Evolutionary conservation across 2,113 vertebrate genomes (phyloP), one percentile per base, ranked within the genome.

Genomic region (Ciconia boyciana): DNA sequence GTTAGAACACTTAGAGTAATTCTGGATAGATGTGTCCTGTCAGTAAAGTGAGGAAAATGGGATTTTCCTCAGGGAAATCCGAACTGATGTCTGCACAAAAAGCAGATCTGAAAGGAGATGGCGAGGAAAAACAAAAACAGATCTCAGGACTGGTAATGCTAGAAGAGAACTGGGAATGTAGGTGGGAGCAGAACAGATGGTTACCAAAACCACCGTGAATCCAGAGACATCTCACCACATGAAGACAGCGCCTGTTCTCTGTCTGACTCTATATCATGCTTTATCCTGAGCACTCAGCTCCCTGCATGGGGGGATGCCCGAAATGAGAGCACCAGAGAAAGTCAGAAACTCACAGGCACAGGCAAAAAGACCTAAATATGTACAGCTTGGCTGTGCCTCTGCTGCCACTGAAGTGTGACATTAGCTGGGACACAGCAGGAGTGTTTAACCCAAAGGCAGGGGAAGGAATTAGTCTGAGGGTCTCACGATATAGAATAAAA

Each of bases 221-320:
- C 2, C 25, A n/a, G 43, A 86, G 44, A 54, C 26, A 29, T 34
- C 31, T 80, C 64, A 66, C 71, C 9, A 49, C 26, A 31, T 16
- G n/a, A 82, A 78, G 77, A 44, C 52, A 48, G 32, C 0, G 4
- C 21, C 41, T 52, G 39, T 69, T 69, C 71, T 79, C 51, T 76
- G 14, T 55, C 49, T n/a, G 39, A 62, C 48, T 91, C 36, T 41
- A 8, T 21, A 65, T 15, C 34, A 31, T 16, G 46, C 10, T 60
- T 46, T n/a, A 25, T 32, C 29, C 25, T 44, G 26, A 83, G 44
- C 22, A n/a, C 31, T 58, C 21, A 21, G 29, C 21, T 54, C 31
- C 1, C 1, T 36, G 51, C 25, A 18, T 0, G 3, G 16, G 8
- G 21, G 39, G 14, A 39, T 64, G 18, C 10, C 51, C 3, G 2